These are phyloP conservation scores for Phodopus roborovskii DNA, from an alignment of 2,113 vertebrate species.

Conservation along the genomic window DNA sequence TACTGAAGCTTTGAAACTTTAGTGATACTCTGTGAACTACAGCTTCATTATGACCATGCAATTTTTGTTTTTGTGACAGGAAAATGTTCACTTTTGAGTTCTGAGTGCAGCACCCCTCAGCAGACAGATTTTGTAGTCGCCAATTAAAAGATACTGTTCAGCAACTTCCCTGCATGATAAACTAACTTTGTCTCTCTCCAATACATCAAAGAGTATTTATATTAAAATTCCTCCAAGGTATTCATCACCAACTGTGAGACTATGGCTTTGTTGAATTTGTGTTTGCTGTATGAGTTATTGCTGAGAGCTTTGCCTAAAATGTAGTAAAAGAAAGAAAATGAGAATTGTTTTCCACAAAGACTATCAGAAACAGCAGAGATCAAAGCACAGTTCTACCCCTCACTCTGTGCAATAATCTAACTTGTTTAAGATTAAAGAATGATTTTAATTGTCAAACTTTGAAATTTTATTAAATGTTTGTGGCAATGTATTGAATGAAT, in stretches of 20 bases:
- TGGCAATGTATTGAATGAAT: slow-evolving; percentile 70
- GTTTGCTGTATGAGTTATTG: slow-evolving; percentile 42
- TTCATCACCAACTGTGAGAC: slow-evolving; percentile 43
- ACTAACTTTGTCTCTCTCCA: slow-evolving; percentile 4
- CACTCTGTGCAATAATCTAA: slow-evolving; percentile 54
- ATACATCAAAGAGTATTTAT: slow-evolving; percentile 7
- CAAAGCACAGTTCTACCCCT: slow-evolving; percentile 21
- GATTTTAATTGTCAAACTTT: slow-evolving; percentile 75
- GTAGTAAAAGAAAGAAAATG: slow-evolving; percentile 40
- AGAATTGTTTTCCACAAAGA: slow-evolving; percentile 33
- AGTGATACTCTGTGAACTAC: neutral
- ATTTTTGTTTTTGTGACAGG: slow-evolving; percentile 14
- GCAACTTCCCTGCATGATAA: slow-evolving; percentile 28
- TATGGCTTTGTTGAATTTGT: slow-evolving; percentile 47
- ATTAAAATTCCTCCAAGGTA: slow-evolving; percentile 63
- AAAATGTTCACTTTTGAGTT: slow-evolving; percentile 20
- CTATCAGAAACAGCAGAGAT: slow-evolving; percentile 48
- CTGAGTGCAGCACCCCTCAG: slow-evolving; percentile 11
- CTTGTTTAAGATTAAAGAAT: slow-evolving; percentile 64
- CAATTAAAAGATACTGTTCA: slow-evolving; percentile 65
- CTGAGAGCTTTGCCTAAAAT: slow-evolving; percentile 33
- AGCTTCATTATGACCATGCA: neutral
- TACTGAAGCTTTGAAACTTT: slow-evolving; percentile 35
- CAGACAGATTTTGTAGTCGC: slow-evolving; percentile 16
- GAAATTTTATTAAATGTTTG: slow-evolving; percentile 77